Evolutionary conservation across 2,888 invertebrate genomes (phyloP).

Genomic region (Lysandra coridon): DNA sequence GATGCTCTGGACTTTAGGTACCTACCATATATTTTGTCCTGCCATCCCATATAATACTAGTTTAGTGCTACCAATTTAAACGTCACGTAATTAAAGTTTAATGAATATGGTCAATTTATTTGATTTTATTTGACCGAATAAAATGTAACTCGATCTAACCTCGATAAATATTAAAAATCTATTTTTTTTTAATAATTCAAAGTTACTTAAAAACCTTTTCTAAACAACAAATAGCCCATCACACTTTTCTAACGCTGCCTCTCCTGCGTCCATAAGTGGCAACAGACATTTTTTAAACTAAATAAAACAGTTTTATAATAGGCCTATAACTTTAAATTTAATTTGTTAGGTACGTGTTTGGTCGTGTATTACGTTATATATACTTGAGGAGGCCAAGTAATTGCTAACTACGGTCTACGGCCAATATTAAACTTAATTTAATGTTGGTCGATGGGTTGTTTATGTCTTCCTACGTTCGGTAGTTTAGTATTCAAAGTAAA

Average conservation of each 20-base stretch:
- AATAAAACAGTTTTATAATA: background rate
- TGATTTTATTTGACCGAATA: too few species aligned
- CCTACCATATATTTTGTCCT: too few species aligned
- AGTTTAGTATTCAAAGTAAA: constrained; percentile 27
- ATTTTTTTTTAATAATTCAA: too few species aligned
- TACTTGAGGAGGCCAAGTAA: constrained; percentile 19
- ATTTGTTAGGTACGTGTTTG: background rate
- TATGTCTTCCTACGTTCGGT: constrained; percentile 38
- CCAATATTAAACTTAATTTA: constrained; percentile 37
- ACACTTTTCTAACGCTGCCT: background rate
- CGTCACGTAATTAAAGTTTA: too few species aligned
- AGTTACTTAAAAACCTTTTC: too few species aligned
- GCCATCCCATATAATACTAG: too few species aligned
- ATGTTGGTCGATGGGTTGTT: constrained; percentile 35
- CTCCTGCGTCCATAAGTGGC: background rate
- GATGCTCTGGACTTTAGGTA: too few species aligned
- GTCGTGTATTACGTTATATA: background rate
- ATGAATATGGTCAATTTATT: too few species aligned
- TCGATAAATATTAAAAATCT: too few species aligned
- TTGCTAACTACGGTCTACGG: constrained; percentile 24
- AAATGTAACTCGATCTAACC: too few species aligned
- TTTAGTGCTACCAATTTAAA: too few species aligned
- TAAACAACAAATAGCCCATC: too few species aligned
- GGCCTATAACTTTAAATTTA: background rate
- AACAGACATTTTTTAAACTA: background rate